Evolutionary conservation across 2,113 vertebrate genomes (phyloP), one percentile per base, ranked within the genome.

Genomic region (Galbula dea): DNA sequence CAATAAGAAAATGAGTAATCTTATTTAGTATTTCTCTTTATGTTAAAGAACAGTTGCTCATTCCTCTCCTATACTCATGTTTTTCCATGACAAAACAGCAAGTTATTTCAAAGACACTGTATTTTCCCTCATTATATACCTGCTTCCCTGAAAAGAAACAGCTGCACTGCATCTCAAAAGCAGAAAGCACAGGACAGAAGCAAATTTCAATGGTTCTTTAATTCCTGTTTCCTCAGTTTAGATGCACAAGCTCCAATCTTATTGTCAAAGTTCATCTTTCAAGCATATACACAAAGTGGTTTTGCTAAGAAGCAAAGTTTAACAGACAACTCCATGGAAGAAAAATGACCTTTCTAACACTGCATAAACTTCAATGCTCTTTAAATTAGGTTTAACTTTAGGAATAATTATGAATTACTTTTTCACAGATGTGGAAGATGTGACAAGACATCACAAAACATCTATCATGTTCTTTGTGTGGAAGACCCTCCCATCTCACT

Each of bases 211-310:
- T 17, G 51, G 51, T 59, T 4, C 61, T 68, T 68, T 83, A 57
- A 77, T 66, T 80, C 62, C 45, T 1, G 0, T 21, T 85, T 89
- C 54, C 75, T 82, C 55, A 51, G 52, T 48, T 89, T 6, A 65
- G 41, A 77, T 29, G 81, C 51, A 88, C 41, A 90, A 77, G 26
- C 29, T 75, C 57, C 46, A 30, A 76, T 5, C 18, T 75, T n/a
- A 62, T 15, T 7, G 14, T 27, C 66, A 26, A 85, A 82, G 72
- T 8, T 48, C 46, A 67, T 86, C 80, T 83, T 74, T 62, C 34
- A 37, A 51, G 63, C 10, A 49, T 9, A 19, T 2, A 36, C 18
- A 67, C 5, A 1, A 5, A 67, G 10, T 0, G 0, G 7, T 79
- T 90, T 18, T 83, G 51, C 51, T 84, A 73, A 79, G 69, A 51